Base-by-base conservation (phyloP, 35 echinoderm and acorn worm species). In the Heliocidaris tuberculata region DNA sequence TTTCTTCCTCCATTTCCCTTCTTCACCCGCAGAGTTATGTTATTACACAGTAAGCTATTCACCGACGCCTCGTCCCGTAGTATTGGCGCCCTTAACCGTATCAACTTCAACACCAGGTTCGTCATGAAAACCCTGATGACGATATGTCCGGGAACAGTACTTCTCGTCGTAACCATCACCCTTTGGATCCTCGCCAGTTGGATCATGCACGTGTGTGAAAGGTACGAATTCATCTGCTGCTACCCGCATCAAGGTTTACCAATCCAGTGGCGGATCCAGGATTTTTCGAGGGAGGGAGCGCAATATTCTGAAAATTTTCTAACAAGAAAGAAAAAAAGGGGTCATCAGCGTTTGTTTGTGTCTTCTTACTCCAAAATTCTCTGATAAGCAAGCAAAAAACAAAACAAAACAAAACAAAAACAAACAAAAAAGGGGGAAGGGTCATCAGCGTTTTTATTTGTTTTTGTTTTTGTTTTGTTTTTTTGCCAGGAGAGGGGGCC, bases 21-120 rank as follows among this genome's bases (percentile, higher is more conserved):
- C 6, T 89, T 48, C 19, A 24, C 10, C 47, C 47, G 8, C 49
- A 93, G 98, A 52, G 98, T 99, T 50, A 99, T 99, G 98, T 94
- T 99, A 89, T 99, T 99, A 96, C 98, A 99, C 86, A 99, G 98
- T 96, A 99, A 99, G 97, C 96, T 99, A 19, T 99, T 99, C 92
- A 99, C 98, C 90, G 98, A 99, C 96, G 98, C 98, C 86, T 99
- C 98, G 56, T 99, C 98, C 15, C 88, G 98, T 92, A 97, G 97
- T 96, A 99, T 99, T 94, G 98, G 98, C 85, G 98, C 98, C 35
- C 94, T 99, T 50, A 99, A 99, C 94, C 95, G 98, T 94, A 99
- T 99, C 56, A 99, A 99, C 92, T 99, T 99, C 95, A 99, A 99
- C 95, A 99, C 98, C 7, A 94, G 98, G 61, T 99, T 99, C 86